phyloP scores from a whole-genome alignment of 1,140 invertebrate genomes.

The Drosophila aff. region DNA sequence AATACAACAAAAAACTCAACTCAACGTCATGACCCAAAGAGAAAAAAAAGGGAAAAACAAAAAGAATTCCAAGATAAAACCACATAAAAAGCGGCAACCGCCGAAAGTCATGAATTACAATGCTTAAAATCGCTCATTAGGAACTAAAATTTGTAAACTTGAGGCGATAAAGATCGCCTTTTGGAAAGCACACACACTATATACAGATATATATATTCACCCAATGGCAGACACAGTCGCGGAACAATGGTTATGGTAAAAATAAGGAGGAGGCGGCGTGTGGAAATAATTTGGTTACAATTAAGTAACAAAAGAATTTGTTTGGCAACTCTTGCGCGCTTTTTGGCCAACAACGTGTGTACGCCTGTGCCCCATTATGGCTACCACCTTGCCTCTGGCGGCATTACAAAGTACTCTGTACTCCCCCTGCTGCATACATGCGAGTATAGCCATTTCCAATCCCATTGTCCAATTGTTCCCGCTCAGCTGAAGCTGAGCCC shows the following conservation, averaged over 20 bases:
- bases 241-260: conserved; percentile 51
- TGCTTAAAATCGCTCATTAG: conserved; percentile 81
- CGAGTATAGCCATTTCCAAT: conserved; percentile 24
- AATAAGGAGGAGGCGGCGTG: conserved; percentile 67
- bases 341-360: conserved; percentile 70
- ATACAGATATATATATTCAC: not conserved
- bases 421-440: conserved; percentile 4
- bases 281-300: conserved; percentile 84
- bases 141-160: conserved; percentile 80
- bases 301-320: conserved; percentile 84
- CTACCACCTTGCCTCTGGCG: conserved; percentile 36
- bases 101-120: conserved; percentile 65
- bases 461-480: conserved; percentile 60
- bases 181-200: not conserved
- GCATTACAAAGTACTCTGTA: conserved; percentile 67
- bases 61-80: conserved; percentile 47
- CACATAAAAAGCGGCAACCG: conserved; percentile 72
- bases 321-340: conserved; percentile 77
- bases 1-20: conserved; percentile 17
- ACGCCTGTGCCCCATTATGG: conserved; percentile 15
- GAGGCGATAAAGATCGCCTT: conserved; percentile 70
- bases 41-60: conserved; percentile 15
- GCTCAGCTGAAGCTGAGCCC: conserved; percentile 39
- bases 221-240: conserved; percentile 22
- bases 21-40: conserved; percentile 38